Base-by-base conservation (phyloP, 35 echinoderm and acorn worm genomes). In the Apostichopus japonicus region DNA sequence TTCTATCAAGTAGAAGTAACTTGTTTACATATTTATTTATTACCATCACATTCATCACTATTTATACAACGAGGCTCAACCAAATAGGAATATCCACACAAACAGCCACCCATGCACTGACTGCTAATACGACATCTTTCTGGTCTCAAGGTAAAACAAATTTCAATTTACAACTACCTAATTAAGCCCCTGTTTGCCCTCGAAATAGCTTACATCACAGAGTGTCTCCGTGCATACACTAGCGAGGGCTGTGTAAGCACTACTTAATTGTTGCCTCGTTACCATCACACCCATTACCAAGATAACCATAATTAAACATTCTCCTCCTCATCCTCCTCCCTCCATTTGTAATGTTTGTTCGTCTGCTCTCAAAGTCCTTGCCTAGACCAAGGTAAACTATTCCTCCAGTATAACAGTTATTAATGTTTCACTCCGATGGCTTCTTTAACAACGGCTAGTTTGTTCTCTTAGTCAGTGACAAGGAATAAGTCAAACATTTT, bases 311-410 rank as follows among this genome's bases (percentile, higher is more conserved):
- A 84, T 84, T 84, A 84, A 84, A 84, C 53, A 84, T 21, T 55
- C 53, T 58, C 71, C 53, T 33, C 2, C 27, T 44, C 33, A 1
- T 44, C 33, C 2, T 44, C 1, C 33, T 44, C 33, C 54, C 81
- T 22, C 81, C 81, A 84, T 84, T 84, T 84, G 56, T 55, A 84
- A 22, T 84, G 81, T 84, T 84, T 84, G 21, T 10, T 84, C 53
- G 17, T 51, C 56, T 84, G 16, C 54, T 84, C 81, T 57, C 19
- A 75, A 23, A 75, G 17, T 75, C 7, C 71, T 75, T 19, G 71
- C 17, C 6, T 75, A 67, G 19, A 67, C 11, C 33, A 44, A 44
- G 33, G 33, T 44, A 44, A 44, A 44, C 33, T 44, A 4, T 44
- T 4, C 33, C 63, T 67, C 63, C 63, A 67, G 19, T 67, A 67